Percentiles rank a stretch among this genome's conserved stretches.
Conservation (phyloP, 2,888 invertebrate genomes). For the Drosophila testacea region DNA sequence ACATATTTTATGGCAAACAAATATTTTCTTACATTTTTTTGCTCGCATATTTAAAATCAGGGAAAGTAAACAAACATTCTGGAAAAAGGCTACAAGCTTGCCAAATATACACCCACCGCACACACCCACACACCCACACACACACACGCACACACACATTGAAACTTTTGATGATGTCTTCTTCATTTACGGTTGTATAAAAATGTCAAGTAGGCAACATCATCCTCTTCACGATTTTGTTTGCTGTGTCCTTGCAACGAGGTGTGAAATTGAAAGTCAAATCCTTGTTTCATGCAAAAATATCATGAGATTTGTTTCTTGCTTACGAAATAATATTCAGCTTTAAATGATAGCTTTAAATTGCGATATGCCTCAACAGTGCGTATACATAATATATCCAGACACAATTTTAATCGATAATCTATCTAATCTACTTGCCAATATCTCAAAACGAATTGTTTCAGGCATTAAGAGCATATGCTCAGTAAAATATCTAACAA, state of each 20-base stretch:
- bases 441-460: constrained; percentile 5
- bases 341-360: constrained; percentile 4
- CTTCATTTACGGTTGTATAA: constrained; percentile 21
- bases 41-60: constrained; percentile 53
- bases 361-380: background rate
- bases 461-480: constrained; percentile 1
- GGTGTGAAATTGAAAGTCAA: constrained; percentile 75
- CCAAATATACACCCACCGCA: constrained; percentile 21
- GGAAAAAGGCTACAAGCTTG: constrained; percentile 44
- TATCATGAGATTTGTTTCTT: constrained; percentile 31
- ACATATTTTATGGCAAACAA: constrained; percentile 64
- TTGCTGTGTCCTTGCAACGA: constrained; percentile 63
- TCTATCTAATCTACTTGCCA: background rate
- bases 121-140: constrained; percentile 15
- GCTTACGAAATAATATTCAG: background rate
- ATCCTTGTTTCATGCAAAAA: constrained; percentile 52
- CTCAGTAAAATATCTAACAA: background rate
- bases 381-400: constrained; percentile 4
- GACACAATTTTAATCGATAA: constrained; percentile 1
- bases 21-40: constrained; percentile 45
- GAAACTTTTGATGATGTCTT: constrained; percentile 54
- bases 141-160: constrained; percentile 13
- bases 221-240: constrained; percentile 22
- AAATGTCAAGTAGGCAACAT: constrained; percentile 41
- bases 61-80: constrained; percentile 40